Conservation (phyloP, 2,113 vertebrate genomes). For the Thinocorus orbignyianus region DNA sequence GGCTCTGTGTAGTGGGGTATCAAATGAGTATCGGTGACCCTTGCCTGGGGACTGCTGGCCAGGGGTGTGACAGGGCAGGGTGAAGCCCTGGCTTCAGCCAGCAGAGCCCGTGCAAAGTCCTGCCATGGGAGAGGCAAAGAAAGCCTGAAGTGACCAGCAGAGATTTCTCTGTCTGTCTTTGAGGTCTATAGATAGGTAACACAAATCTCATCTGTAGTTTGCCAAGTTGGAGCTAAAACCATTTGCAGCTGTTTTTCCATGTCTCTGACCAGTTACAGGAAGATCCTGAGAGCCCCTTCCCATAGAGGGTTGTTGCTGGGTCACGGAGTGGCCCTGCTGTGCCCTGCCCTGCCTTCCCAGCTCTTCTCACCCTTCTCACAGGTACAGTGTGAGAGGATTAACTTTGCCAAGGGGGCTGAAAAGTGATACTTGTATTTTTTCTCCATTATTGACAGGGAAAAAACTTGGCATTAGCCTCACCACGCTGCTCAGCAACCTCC, state of each 20-base stretch:
- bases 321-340: background rate
- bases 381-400: background rate
- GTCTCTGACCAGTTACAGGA: background rate
- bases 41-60: background rate
- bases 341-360: background rate
- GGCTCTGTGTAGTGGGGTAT: background rate
- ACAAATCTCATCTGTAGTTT: background rate
- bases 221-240: background rate
- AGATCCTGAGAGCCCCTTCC: background rate
- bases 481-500: fast-evolving
- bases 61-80: background rate
- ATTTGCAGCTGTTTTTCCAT: background rate
- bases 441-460: background rate
- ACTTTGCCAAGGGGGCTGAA: background rate
- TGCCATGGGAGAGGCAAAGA: background rate
- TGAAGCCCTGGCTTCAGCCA: background rate
- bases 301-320: background rate
- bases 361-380: background rate
- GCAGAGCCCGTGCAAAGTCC: background rate
- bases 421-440: background rate
- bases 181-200: background rate
- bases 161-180: background rate
- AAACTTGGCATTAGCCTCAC: background rate
- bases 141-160: background rate
- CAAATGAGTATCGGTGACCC: background rate